A percentile compares a stretch with the other conserved stretches of the same genome.
Evolutionary conservation across 2,888 invertebrate species (phyloP).

Genomic region (Microchrysa polita): DNA sequence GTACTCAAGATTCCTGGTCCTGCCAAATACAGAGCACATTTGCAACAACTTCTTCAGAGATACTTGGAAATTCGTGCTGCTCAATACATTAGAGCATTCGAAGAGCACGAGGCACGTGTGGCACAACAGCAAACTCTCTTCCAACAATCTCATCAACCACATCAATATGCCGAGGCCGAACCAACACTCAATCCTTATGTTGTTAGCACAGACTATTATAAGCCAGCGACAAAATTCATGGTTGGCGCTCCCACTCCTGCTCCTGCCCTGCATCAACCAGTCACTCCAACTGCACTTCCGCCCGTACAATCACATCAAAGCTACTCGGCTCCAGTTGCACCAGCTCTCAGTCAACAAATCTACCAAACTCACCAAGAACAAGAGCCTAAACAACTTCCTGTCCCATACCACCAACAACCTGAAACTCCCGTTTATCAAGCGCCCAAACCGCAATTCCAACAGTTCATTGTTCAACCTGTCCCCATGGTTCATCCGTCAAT

Average conservation of each 20-base stretch:
- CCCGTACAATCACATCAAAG: constrained; percentile 6
- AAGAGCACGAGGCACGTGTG: constrained; percentile 61
- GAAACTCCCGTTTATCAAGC: constrained; percentile 1
- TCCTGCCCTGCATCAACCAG: constrained; percentile 14
- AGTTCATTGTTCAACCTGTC: constrained; percentile 18
- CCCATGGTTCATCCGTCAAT: background rate
- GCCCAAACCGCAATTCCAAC: constrained; percentile 17
- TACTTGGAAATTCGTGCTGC: constrained; percentile 63
- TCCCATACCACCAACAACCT: constrained; percentile 25
- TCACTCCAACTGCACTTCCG: background rate
- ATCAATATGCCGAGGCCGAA: constrained; percentile 25
- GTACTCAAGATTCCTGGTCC: constrained; percentile 63
- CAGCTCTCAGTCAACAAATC: background rate
- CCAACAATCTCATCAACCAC: constrained; percentile 27
- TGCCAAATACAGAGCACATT: constrained; percentile 62
- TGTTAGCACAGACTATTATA: constrained; percentile 32
- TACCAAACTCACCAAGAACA: constrained; percentile 18
- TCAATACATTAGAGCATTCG: constrained; percentile 60
- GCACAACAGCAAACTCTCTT: constrained; percentile 54
- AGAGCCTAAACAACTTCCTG: constrained; percentile 14
- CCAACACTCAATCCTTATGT: background rate
- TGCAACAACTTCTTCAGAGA: constrained; percentile 62
- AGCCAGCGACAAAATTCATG: constrained; percentile 25
- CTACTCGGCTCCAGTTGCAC: constrained; percentile 43
- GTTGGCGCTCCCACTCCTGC: constrained; percentile 53